Evolutionary conservation across 2,888 invertebrate genomes (phyloP), one percentile per base, ranked within the genome.

Genomic region (Drosophila nr. perissopoda): DNA sequence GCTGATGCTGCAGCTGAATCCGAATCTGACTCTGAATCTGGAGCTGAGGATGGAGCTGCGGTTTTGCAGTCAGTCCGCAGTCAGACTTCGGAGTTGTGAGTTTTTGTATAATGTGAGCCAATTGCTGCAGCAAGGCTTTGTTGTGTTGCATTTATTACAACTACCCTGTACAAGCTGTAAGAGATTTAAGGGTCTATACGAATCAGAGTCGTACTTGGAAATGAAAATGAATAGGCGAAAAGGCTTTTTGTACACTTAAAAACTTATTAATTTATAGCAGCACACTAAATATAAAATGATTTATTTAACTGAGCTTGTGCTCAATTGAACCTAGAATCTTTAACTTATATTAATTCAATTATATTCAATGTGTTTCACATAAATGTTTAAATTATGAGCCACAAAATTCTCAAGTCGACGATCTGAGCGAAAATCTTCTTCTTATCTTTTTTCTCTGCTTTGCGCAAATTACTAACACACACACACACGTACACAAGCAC

Each of bases 41-140:
- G 56, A 40, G 31, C 53, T 64, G 40, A 33, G 56, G 58, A 51
- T 59, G 62, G 48, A 57, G 56, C 75, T 75, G 69, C 57, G 75
- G 69, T 60, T 77, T 52, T 53, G 61, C 63, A 74, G 66, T 65
- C 7, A 21, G 16, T 45, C 7, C 80, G 76, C 59, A 62, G 65
- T 82, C 63, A 51, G 51, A 62, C 40, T 61, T 68, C 63, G 1
- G 29, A 31, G 69, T 73, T 57, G 62, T 57, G 83, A 78, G 78
- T 73, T 85, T 76, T 63, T 88, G 87, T 89, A 84, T 87, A 87
- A 87, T 87, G 87, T 82, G 83, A 89, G 89, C 82, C 87, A 89
- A 89, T 85, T 75, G 60, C 71, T 71, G 58, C 48, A 54, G 49
- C 54, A 67, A 45, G 45, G 11, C 11, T 51, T 11, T 51, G 6